Evolutionary conservation across 1,140 invertebrate genomes (phyloP).

Genomic region (Ostrea edulis): DNA sequence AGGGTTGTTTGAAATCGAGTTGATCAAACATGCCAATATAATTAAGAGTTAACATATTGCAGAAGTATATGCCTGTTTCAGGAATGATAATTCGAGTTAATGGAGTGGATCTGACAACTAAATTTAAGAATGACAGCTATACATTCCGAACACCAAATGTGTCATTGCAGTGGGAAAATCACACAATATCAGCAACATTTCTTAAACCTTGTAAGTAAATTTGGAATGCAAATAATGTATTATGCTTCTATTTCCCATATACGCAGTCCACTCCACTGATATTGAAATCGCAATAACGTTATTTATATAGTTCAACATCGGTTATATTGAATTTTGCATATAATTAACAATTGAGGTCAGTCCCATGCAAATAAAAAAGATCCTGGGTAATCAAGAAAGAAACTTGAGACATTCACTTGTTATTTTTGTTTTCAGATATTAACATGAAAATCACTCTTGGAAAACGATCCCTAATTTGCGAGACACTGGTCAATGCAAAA

Average conservation of each 20-base stretch:
- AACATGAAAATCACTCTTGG: conserved; percentile 11
- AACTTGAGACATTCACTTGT: no score
- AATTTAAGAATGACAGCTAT: not conserved
- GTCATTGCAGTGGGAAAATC: not conserved
- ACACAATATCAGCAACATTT: not conserved
- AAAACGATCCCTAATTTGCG: conserved; percentile 7
- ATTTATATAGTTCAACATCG: no score
- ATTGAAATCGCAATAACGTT: no score
- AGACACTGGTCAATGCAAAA: not conserved
- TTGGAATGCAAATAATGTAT: not conserved
- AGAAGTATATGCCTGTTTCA: not conserved
- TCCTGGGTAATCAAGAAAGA: no score
- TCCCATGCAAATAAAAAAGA: no score
- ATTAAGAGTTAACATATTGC: no score
- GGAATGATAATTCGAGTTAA: conserved; percentile 10
- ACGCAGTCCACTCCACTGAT: no score
- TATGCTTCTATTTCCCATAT: not conserved
- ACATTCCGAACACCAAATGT: not conserved
- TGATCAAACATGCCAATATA: no score
- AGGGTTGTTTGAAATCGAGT: no score
- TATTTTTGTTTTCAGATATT: conserved; percentile 21
- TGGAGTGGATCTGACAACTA: not conserved
- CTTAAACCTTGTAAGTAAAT: not conserved
- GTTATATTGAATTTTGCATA: no score
- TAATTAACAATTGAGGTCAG: no score